These are phyloP conservation scores for Chaunax sp. DNA, from an alignment of 2,797 vertebrate genomes.

Conservation along the genomic window DNA sequence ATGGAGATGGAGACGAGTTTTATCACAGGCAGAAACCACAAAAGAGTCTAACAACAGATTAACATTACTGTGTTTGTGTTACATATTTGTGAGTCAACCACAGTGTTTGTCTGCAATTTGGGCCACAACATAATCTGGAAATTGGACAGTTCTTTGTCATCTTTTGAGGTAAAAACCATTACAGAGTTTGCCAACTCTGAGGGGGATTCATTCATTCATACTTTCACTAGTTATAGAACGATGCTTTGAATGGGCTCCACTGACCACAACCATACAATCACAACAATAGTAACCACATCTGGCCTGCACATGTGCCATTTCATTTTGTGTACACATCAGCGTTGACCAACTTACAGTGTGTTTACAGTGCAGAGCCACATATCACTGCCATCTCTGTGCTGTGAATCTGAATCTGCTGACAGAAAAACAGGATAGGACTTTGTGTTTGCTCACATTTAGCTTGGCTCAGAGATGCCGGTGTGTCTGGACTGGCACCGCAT, in stretches of 20 bases:
- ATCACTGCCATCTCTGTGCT: slow-evolving; percentile 52
- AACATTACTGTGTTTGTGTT: background rate
- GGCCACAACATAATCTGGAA: slow-evolving; percentile 11
- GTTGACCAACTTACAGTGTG: slow-evolving; percentile 40
- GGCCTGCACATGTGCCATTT: slow-evolving; percentile 72
- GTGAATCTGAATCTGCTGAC: slow-evolving; percentile 32
- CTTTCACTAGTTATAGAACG: slow-evolving; percentile 55
- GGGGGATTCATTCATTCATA: slow-evolving; percentile 52
- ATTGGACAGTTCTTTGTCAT: slow-evolving; percentile 42
- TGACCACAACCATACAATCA: slow-evolving; percentile 59
- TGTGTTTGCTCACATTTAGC: slow-evolving; percentile 25
- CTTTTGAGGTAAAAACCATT: slow-evolving; percentile 21
- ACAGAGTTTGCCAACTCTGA: slow-evolving; percentile 31
- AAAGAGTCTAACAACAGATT: background rate
- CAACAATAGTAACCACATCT: slow-evolving; percentile 77
- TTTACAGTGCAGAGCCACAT: slow-evolving; percentile 61
- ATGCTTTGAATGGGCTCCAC: slow-evolving; percentile 45
- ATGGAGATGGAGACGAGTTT: no score
- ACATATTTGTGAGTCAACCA: slow-evolving; percentile 43
- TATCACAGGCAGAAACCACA: background rate
- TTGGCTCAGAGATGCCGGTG: slow-evolving; percentile 24
- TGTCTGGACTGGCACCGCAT: slow-evolving; percentile 27
- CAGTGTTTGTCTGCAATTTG: slow-evolving; percentile 31
- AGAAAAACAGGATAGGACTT: slow-evolving; percentile 28
- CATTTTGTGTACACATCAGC: slow-evolving; percentile 60